These are phyloP conservation scores for Sycophila texana DNA, from an alignment of 2,888 invertebrate genomes.

Conservation along the genomic window DNA sequence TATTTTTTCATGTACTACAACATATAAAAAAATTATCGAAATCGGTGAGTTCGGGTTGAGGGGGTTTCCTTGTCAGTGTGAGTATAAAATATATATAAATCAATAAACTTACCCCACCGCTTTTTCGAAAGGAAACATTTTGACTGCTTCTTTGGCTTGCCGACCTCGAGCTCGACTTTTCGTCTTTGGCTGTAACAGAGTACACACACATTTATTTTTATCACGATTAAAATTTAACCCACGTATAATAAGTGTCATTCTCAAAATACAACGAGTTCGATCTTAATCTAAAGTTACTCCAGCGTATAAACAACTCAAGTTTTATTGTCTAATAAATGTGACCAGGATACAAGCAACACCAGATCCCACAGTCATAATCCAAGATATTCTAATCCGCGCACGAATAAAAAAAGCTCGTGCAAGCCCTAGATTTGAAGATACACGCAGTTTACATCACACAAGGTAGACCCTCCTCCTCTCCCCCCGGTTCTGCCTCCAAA, in stretches of 20 bases:
- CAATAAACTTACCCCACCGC: conserved; percentile 71
- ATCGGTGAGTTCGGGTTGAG: no score
- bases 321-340: no score
- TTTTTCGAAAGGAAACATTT: conserved; percentile 71
- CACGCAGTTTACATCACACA: background rate
- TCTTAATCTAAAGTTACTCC: no score
- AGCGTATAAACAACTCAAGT: no score
- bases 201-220: background rate
- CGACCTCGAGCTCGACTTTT: conserved; percentile 69
- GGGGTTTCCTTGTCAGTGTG: no score
- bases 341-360: background rate
- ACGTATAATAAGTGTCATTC: no score
- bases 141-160: conserved; percentile 71
- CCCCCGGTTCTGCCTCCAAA: conserved; percentile 1
- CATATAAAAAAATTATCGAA: no score
- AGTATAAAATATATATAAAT: background rate
- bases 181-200: conserved; percentile 72
- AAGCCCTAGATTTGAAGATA: conserved; percentile 6
- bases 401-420: background rate
- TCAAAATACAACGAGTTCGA: no score
- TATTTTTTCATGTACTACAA: no score
- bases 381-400: background rate
- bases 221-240: background rate
- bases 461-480: background rate
- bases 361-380: background rate